Conservation (phyloP, 2,113 vertebrate species). For the Tetraodon nigroviridis region DNA sequence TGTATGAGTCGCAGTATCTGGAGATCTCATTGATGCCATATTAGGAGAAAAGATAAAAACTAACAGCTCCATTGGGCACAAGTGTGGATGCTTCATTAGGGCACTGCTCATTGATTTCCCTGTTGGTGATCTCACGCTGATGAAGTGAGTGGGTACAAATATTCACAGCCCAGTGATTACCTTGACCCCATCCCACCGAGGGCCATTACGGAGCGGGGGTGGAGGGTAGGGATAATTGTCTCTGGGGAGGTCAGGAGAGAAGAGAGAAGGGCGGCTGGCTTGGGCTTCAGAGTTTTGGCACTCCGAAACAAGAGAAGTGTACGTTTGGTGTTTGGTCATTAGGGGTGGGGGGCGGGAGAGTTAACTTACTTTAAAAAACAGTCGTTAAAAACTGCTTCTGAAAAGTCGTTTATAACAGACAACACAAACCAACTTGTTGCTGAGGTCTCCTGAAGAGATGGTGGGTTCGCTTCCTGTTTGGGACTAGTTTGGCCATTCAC, state of each 20-base stretch:
- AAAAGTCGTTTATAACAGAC: neutral
- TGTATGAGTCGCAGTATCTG: slow-evolving; percentile 35
- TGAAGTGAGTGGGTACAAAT: slow-evolving; percentile 73
- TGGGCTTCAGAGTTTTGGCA: slow-evolving; percentile 21
- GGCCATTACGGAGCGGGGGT: slow-evolving; percentile 60
- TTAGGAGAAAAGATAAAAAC: slow-evolving; percentile 60
- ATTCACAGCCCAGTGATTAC: slow-evolving; percentile 69
- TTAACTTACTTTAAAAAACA: no score
- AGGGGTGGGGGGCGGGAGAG: no score
- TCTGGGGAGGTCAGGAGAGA: slow-evolving; percentile 63
- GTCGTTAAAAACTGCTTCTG: no score
- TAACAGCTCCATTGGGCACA: slow-evolving; percentile 63
- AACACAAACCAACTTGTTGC: no score
- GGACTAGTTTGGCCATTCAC: no score
- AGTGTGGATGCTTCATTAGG: slow-evolving; percentile 67
- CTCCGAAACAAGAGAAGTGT: slow-evolving; percentile 14
- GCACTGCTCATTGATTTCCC: slow-evolving; percentile 72
- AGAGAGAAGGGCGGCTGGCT: slow-evolving; percentile 30
- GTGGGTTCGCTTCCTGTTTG: no score
- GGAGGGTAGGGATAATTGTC: slow-evolving; percentile 66
- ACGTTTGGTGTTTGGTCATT: no score
- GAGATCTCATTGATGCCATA: slow-evolving; percentile 62
- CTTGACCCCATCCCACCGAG: slow-evolving; percentile 61
- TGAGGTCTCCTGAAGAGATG: no score
- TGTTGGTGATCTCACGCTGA: slow-evolving; percentile 72